Conservation (phyloP, 2,888 invertebrate species). For the Zhengitettix transpicula region DNA sequence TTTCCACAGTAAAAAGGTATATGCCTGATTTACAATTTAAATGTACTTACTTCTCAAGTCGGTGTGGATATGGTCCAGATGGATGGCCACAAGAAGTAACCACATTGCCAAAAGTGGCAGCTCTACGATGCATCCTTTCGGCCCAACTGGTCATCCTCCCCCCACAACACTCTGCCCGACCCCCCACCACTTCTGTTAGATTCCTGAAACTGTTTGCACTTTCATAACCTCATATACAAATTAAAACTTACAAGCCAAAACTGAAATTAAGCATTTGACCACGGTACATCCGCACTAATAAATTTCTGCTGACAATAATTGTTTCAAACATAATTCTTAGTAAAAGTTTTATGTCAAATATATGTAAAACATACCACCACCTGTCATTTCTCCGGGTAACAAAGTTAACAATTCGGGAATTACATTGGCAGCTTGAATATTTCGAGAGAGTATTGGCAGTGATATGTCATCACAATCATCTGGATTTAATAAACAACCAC, state of each 20-base stretch:
- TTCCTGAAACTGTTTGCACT: conserved; percentile 1
- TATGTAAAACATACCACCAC: not conserved
- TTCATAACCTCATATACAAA: not conserved
- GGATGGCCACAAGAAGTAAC: conserved; percentile 85
- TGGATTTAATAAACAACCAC: conserved; percentile 13
- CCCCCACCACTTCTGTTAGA: conserved; percentile 8
- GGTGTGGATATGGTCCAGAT: conserved; percentile 59
- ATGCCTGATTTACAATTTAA: too few species aligned
- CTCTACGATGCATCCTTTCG: conserved; percentile 79
- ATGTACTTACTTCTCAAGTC: conserved; percentile 51
- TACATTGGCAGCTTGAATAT: not conserved
- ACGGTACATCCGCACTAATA: not conserved
- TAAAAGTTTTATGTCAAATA: too few species aligned
- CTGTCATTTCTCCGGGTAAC: not conserved
- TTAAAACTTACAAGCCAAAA: not conserved
- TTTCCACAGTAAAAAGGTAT: too few species aligned
- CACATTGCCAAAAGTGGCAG: conserved; percentile 77
- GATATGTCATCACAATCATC: not conserved
- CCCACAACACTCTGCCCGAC: conserved; percentile 8
- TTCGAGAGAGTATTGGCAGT: too few species aligned
- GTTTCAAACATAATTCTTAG: too few species aligned
- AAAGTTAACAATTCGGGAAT: not conserved
- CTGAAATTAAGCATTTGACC: not conserved
- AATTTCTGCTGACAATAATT: too few species aligned
- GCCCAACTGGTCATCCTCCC: conserved; percentile 72